Conservation (phyloP, 2,113 vertebrate genomes). For the Laticauda colubrina region DNA sequence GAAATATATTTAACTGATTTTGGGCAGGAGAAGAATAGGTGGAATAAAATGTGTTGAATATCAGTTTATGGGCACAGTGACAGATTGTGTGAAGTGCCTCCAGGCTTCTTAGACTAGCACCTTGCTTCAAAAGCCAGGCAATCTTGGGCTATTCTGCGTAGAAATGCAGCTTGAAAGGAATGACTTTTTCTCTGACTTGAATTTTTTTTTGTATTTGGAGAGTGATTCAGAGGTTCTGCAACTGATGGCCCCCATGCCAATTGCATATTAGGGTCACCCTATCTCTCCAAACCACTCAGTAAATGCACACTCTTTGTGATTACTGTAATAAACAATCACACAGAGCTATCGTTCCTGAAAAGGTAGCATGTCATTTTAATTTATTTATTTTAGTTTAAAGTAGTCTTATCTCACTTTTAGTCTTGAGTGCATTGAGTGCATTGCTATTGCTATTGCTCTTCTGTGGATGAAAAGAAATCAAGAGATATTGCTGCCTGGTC, state of each 20-base stretch:
- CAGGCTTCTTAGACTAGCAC: background rate
- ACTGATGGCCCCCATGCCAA: background rate
- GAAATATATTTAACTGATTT: background rate
- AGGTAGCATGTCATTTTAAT: background rate
- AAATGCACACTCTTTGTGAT: background rate
- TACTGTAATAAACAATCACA: background rate
- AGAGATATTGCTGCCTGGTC: background rate
- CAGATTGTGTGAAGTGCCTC: background rate
- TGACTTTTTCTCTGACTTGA: background rate
- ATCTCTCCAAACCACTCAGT: background rate
- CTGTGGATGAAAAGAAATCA: background rate
- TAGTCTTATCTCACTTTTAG: background rate
- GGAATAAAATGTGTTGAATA: background rate
- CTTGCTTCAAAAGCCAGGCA: background rate
- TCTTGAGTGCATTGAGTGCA: background rate
- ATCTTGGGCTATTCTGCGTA: background rate
- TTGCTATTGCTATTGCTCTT: background rate
- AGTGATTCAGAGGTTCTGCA: background rate
- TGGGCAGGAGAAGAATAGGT: background rate
- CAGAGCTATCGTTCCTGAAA: background rate
- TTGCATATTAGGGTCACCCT: background rate
- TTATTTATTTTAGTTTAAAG: background rate
- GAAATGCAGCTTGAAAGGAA: background rate
- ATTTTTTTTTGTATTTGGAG: background rate
- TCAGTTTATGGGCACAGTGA: background rate